Percentiles rank a stretch among this genome's conserved stretches.
Conservation (phyloP, 2,113 vertebrate species). For the Pitta sordida region DNA sequence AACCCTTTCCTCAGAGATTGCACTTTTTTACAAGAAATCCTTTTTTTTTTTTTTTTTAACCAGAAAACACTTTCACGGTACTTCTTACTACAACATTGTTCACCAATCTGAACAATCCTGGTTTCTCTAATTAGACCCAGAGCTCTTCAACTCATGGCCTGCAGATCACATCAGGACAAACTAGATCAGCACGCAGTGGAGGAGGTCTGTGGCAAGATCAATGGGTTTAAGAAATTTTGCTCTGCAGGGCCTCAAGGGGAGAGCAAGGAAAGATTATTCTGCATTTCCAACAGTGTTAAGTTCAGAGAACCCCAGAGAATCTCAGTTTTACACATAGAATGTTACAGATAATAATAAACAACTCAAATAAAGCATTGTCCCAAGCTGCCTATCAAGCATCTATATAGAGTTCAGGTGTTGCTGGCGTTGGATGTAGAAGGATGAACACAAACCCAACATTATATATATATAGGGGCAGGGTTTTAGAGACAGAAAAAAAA, state of each 20-base stretch:
- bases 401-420: background rate
- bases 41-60: background rate
- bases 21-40: no score
- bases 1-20: background rate
- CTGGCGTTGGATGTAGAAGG: background rate
- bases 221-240: background rate
- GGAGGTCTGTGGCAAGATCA: background rate
- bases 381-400: background rate
- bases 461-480: background rate
- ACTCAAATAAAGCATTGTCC: background rate
- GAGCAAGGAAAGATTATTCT: background rate
- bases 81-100: background rate
- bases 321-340: background rate
- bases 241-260: background rate
- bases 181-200: fast-evolving
- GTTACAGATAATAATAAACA: background rate
- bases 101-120: background rate
- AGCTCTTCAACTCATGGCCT: background rate
- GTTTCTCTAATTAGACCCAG: background rate
- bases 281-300: background rate
- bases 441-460: background rate
- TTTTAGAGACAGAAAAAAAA: background rate
- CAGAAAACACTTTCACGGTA: background rate
- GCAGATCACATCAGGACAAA: background rate
- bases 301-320: background rate